Evolutionary conservation across 37 sponge, comb jelly and placozoan species (phyloP).

Genomic region (Lycopodina hypogea): DNA sequence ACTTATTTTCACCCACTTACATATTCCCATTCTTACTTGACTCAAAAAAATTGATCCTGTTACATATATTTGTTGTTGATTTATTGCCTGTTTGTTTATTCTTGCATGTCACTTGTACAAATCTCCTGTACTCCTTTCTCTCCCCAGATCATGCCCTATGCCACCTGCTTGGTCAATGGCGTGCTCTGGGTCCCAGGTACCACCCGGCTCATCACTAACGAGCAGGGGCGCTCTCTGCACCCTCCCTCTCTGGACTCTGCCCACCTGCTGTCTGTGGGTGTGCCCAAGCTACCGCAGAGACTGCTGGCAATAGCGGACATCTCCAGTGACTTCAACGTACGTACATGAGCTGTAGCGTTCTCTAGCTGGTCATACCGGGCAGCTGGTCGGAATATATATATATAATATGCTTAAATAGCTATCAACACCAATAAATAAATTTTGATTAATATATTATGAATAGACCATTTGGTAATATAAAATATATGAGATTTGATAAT

Average conservation of each 20-base stretch:
- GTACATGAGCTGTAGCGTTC: no score
- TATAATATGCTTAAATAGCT: neutral
- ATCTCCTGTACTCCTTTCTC: neutral
- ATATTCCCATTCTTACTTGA: no score
- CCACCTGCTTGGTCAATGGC: slow-evolving; percentile 85
- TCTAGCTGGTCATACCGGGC: neutral
- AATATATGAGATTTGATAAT: no score
- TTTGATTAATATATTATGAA: no score
- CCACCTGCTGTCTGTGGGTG: slow-evolving; percentile 35
- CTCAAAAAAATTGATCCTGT: no score
- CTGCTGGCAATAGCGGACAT: slow-evolving; percentile 93
- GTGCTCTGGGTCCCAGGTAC: slow-evolving; percentile 88
- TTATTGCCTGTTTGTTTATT: neutral
- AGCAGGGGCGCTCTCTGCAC: slow-evolving; percentile 53
- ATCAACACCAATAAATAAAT: neutral
- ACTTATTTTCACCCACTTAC: no score
- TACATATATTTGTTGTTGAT: slow-evolving; percentile 1
- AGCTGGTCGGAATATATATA: no score
- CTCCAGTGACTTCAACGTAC: slow-evolving; percentile 57
- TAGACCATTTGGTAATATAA: no score
- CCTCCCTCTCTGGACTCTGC: slow-evolving; percentile 32
- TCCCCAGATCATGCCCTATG: slow-evolving; percentile 85
- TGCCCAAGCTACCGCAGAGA: slow-evolving; percentile 75
- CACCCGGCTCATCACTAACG: slow-evolving; percentile 71
- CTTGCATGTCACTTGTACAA: no score